Conservation (phyloP, 2,888 invertebrate species). For the Netelia inedita region DNA sequence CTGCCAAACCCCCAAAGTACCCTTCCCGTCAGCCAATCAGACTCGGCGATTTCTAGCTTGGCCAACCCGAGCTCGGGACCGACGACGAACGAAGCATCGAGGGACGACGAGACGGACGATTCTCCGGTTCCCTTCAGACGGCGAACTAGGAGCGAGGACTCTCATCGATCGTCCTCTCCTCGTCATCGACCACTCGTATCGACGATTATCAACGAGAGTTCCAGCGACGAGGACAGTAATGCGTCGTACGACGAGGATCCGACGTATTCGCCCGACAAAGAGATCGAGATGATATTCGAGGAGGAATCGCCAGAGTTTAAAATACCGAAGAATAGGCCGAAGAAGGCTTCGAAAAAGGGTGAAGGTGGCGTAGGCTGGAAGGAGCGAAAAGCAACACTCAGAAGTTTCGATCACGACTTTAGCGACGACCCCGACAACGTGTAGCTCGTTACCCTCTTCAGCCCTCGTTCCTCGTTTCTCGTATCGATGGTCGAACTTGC, state of each 20-base stretch:
- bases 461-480: not conserved
- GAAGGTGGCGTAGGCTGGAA: not conserved
- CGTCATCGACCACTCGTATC: not conserved
- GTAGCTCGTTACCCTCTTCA: conserved; percentile 12
- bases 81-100: conserved; percentile 48
- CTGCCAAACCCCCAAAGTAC: conserved; percentile 69
- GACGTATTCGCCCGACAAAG: conserved; percentile 4
- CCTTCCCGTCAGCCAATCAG: conserved; percentile 81
- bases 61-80: conserved; percentile 75
- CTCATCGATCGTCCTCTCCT: not conserved
- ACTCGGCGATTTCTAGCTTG: conserved; percentile 84
- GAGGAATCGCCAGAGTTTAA: conserved; percentile 70
- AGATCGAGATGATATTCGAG: conserved; percentile 46
- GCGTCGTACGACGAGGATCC: conserved; percentile 46
- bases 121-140: conserved; percentile 38
- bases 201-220: conserved; percentile 51
- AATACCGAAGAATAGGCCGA: conserved; percentile 64
- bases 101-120: conserved; percentile 61
- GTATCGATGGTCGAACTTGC: not conserved
- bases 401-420: conserved; percentile 72
- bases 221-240: conserved; percentile 65
- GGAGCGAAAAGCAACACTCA: conserved; percentile 62
- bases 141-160: conserved; percentile 62
- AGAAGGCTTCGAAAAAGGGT: conserved; percentile 34
- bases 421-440: conserved; percentile 74